phyloP scores from a whole-genome alignment of 2,888 invertebrate genomes.

The Phortica magna region DNA sequence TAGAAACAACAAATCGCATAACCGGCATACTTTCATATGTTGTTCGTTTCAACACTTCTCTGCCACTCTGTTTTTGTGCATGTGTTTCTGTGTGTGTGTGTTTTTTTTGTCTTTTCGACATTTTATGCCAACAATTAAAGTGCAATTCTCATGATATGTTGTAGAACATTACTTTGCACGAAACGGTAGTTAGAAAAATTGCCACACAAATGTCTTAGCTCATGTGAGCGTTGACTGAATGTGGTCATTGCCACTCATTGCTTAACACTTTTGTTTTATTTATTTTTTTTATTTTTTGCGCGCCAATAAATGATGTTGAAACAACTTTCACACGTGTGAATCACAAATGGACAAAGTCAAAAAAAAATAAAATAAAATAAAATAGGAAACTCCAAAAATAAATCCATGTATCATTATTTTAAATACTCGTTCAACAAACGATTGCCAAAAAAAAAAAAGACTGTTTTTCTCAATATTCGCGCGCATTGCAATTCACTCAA shows the following conservation, averaged over 20 bases:
- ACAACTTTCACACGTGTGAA: conserved; percentile 17
- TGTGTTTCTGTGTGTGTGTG: too few relatives aligned
- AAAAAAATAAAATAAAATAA: background rate
- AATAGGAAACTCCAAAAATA: background rate
- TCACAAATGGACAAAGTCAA: background rate
- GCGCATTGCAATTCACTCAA: conserved; percentile 10
- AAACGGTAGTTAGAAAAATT: background rate
- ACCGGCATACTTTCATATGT: background rate
- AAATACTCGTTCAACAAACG: background rate
- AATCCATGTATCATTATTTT: background rate
- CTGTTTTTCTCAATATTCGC: background rate
- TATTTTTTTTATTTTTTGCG: too few relatives aligned
- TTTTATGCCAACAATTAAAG: background rate
- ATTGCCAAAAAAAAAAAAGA: background rate
- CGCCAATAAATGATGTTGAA: background rate
- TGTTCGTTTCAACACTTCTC: too few relatives aligned
- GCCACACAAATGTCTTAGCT: background rate
- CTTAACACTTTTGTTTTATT: background rate
- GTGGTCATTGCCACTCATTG: too few relatives aligned
- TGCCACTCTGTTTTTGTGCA: too few relatives aligned
- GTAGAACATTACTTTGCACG: conserved; percentile 13
- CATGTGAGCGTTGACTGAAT: too few relatives aligned
- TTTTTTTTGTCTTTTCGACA: background rate
- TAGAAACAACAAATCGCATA: conserved; percentile 42
- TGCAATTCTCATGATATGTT: conserved; percentile 8